phyloP scores from a whole-genome alignment of 2,797 vertebrate genomes.

The Chromobotia macracanthus region DNA sequence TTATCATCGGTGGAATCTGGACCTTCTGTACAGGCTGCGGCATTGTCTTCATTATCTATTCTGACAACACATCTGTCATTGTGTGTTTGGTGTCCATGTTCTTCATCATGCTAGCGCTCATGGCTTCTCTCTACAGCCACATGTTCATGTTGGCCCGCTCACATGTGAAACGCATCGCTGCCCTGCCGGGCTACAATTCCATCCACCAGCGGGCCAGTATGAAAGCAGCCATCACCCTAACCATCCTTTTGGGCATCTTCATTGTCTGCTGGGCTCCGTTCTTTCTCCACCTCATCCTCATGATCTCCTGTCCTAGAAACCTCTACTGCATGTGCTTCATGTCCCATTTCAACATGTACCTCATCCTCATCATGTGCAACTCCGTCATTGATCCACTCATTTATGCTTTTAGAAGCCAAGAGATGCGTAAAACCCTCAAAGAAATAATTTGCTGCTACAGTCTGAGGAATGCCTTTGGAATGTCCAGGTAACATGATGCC shows the following conservation, averaged over 20 bases:
- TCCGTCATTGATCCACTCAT: constrained; percentile 88
- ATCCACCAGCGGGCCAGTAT: constrained; percentile 83
- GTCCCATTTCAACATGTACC: constrained; percentile 89
- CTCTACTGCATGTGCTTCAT: constrained; percentile 89
- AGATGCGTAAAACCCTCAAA: constrained; percentile 87
- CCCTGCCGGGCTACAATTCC: constrained; percentile 76
- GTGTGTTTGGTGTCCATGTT: constrained; percentile 87
- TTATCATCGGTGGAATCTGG: constrained; percentile 84
- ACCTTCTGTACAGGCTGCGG: constrained; percentile 81
- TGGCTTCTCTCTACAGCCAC: constrained; percentile 88
- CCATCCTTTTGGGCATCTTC: constrained; percentile 87
- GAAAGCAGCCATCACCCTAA: constrained; percentile 87
- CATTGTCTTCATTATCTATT: constrained; percentile 85
- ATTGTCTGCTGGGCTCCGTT: constrained; percentile 89
- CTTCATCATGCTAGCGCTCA: constrained; percentile 86
- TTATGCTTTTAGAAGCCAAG: constrained; percentile 87
- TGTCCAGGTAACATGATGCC: constrained; percentile 52
- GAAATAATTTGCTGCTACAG: constrained; percentile 85
- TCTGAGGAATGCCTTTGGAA: constrained; percentile 71
- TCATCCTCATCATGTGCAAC: constrained; percentile 91
- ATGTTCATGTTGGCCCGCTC: constrained; percentile 88
- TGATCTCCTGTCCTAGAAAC: constrained; percentile 87
- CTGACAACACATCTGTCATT: constrained; percentile 82
- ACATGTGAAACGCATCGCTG: constrained; percentile 85
- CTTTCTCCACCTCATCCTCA: constrained; percentile 87